A percentile compares a stretch with the other conserved stretches of the same genome.
These are phyloP conservation scores for Petrocephalus sullivani DNA, from an alignment of 2,797 vertebrate species.

Conservation along the genomic window DNA sequence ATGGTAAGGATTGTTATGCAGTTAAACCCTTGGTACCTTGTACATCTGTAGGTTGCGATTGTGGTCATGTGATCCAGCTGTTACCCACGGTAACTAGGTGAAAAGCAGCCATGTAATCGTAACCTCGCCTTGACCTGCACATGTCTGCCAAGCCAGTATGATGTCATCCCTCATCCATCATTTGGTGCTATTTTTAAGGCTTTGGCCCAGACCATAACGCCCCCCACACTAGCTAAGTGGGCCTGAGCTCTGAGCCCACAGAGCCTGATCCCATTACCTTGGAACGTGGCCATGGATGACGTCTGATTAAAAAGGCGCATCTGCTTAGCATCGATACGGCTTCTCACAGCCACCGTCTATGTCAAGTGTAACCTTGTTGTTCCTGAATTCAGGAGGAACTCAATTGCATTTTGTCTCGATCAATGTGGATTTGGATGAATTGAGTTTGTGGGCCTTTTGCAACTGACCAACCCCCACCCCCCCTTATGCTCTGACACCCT, in stretches of 20 bases:
- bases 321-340: neutral
- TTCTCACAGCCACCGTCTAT: neutral
- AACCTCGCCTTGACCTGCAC: neutral
- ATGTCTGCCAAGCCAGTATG: conserved; percentile 2
- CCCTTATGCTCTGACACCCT: too few species aligned
- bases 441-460: neutral
- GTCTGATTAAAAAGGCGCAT: neutral
- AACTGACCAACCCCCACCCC: neutral
- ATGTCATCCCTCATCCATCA: conserved; percentile 17
- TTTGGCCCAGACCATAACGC: neutral
- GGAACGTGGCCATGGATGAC: neutral
- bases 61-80: neutral
- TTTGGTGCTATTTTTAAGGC: conserved; percentile 11
- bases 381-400: neutral
- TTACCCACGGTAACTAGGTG: neutral
- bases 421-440: neutral
- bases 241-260: neutral
- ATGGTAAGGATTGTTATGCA: neutral
- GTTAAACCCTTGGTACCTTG: neutral
- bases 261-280: conserved; percentile 19
- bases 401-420: neutral
- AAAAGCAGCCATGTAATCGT: neutral
- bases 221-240: neutral
- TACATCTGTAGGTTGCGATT: neutral
- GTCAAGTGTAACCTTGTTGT: conserved; percentile 14